A percentile compares a stretch with the other conserved stretches of the same genome.
These are phyloP conservation scores for Drosophila kanapiae DNA, from an alignment of 1,140 invertebrate genomes.

Conservation along the genomic window DNA sequence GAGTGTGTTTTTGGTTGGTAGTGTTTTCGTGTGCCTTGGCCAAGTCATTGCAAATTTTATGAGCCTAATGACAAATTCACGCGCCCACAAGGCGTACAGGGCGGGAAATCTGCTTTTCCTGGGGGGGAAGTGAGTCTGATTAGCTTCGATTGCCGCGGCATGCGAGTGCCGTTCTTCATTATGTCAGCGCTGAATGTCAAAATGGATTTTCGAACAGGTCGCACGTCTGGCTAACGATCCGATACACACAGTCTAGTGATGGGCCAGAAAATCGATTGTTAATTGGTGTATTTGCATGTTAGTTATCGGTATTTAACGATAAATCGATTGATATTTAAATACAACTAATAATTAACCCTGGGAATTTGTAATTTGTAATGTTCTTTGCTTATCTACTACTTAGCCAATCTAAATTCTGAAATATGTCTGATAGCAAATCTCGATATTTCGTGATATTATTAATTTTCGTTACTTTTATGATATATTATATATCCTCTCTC, in stretches of 20 bases:
- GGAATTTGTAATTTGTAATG: background rate
- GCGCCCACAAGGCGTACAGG: slow-evolving; percentile 24
- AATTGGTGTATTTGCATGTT: background rate
- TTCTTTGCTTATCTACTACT: background rate
- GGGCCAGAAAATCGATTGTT: too few relatives aligned
- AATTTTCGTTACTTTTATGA: background rate
- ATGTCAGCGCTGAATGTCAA: slow-evolving; percentile 59
- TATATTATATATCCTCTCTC: background rate
- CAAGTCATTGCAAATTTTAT: slow-evolving; percentile 72
- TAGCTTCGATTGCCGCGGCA: slow-evolving; percentile 31
- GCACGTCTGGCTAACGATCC: background rate
- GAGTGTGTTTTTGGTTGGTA: slow-evolving; percentile 7
- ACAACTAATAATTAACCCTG: background rate
- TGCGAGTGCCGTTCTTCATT: slow-evolving; percentile 56
- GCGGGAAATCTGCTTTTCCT: slow-evolving; percentile 1
- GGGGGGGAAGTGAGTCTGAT: slow-evolving; percentile 7
- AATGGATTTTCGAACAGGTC: slow-evolving; percentile 68
- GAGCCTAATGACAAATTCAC: slow-evolving; percentile 72
- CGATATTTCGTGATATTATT: too few relatives aligned
- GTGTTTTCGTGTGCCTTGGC: slow-evolving; percentile 20
- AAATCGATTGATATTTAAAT: background rate
- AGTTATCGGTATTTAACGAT: background rate
- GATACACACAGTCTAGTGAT: slow-evolving; percentile 8
- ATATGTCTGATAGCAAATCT: too few relatives aligned
- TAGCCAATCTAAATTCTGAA: too few relatives aligned